A percentile compares a stretch with the other conserved stretches of the same genome.
Conservation (phyloP, 2,113 vertebrate species). For the Phycodurus eques region DNA sequence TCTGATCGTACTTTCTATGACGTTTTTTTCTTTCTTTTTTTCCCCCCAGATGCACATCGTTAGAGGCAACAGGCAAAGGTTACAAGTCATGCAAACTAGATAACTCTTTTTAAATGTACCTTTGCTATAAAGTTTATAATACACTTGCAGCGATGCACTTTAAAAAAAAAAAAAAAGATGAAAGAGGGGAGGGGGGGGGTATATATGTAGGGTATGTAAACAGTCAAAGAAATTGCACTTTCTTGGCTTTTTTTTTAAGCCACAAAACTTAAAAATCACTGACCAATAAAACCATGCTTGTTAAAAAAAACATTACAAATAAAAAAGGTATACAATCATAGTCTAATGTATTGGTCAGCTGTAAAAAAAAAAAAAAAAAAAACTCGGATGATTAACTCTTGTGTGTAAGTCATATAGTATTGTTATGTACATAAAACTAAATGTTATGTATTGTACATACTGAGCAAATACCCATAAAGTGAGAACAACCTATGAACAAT, state of each 20-base stretch:
- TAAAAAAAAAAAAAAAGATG: conserved; percentile 62
- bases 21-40: conserved; percentile 55
- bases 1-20: conserved; percentile 71
- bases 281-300: conserved; percentile 52
- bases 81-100: conserved; percentile 77
- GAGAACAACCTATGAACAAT: conserved; percentile 46
- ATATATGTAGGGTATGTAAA: conserved; percentile 72
- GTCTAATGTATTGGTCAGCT: conserved; percentile 69
- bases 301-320: conserved; percentile 45
- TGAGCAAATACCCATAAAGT: conserved; percentile 37
- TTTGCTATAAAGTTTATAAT: conserved; percentile 75
- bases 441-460: conserved; percentile 10
- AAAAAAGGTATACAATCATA: conserved; percentile 66
- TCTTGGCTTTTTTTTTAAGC: conserved; percentile 66
- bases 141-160: conserved; percentile 74
- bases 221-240: conserved; percentile 77
- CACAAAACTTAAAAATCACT: conserved; percentile 60
- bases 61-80: conserved; percentile 72
- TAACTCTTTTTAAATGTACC: conserved; percentile 67
- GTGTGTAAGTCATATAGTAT: conserved; percentile 51
- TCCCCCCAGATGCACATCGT: conserved; percentile 55
- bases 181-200: conserved; percentile 27
- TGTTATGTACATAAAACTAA: conserved; percentile 63
- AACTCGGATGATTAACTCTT: conserved; percentile 41
- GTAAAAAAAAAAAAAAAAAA: conserved; percentile 43